A percentile compares a stretch with the other conserved stretches of the same genome.
Evolutionary conservation across 1,140 invertebrate genomes (phyloP).

Genomic region (Teleopsis dalmanni): DNA sequence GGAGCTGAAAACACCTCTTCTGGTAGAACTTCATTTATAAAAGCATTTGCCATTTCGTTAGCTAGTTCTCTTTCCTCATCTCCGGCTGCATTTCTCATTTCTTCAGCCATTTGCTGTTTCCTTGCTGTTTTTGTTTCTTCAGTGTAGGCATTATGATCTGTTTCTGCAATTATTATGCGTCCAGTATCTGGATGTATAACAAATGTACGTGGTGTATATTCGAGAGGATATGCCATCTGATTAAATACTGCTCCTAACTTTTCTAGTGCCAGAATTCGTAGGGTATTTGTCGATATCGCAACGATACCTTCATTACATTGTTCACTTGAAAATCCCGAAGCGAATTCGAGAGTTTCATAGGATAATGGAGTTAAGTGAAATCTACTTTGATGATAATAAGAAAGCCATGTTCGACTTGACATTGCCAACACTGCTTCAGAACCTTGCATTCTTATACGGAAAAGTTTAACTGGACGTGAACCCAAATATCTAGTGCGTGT

Average conservation of each 20-base stretch:
- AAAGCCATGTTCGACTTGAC: constrained; percentile 96
- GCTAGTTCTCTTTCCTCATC: constrained; percentile 92
- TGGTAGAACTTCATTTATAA: constrained; percentile 89
- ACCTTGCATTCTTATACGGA: constrained; percentile 90
- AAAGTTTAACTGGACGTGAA: constrained; percentile 90
- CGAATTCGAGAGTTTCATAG: constrained; percentile 95
- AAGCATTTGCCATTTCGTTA: constrained; percentile 93
- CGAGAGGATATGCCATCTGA: constrained; percentile 82
- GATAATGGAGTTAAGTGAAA: constrained; percentile 94
- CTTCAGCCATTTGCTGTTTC: constrained; percentile 72
- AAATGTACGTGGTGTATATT: constrained; percentile 95
- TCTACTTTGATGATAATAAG: constrained; percentile 96
- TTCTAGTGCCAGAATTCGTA: constrained; percentile 95
- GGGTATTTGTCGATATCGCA: constrained; percentile 95
- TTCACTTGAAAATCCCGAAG: constrained; percentile 80
- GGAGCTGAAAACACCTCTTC: constrained; percentile 91
- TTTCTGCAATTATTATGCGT: constrained; percentile 89
- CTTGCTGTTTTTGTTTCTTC: constrained; percentile 92
- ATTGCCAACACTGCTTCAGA: constrained; percentile 95
- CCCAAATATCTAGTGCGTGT: constrained; percentile 94
- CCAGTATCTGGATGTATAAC: constrained; percentile 88
- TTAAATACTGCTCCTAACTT: constrained; percentile 99
- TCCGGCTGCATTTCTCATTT: constrained; percentile 94
- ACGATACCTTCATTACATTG: constrained; percentile 99
- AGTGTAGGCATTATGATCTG: constrained; percentile 97